Evolutionary conservation across 2,113 vertebrate species (phyloP), one percentile per base, ranked within the genome.

Genomic region (Melanotaenia duboulayi): DNA sequence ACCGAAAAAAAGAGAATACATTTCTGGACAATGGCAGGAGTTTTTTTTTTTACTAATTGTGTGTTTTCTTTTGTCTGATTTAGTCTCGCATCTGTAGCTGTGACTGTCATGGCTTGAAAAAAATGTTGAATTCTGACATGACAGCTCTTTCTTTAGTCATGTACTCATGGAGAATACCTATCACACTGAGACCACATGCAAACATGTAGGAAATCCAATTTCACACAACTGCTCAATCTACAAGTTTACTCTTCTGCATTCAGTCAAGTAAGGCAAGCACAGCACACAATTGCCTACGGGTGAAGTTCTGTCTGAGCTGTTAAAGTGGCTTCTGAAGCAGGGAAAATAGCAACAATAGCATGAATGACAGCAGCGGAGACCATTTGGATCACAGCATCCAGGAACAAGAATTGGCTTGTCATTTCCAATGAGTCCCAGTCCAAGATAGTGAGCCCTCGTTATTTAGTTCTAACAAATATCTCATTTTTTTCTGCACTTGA

Each of bases 401-500:
- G 49, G 46, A n/a, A 66, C 37, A 67, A 75, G 52, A 80, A 71
- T 78, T 42, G 51, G 40, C 61, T 71, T 83, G 69, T 84, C 78
- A 70, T 51, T 50, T 63, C 37, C 49, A 51, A 37, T 49, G 46
- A 68, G 54, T 67, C 56, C 17, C 35, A 64, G 39, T 23, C 40
- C n/a, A 48, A 69, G 37, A 71, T 39, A 71, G 24, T 32, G 9
- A 72, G 73, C 59, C 13, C 50, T 68, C 28, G 65, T 51, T 51
- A 71, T 19, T 61, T 48, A 23, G 57, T 6, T 60, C 44, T 35
- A 14, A n/a, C 63, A 74, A 71, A 51, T 22, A 16, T 50, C 50
- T 61, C n/a, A n/a, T 35, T 32, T 51, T n/a, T 65, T 66, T 74
- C 20, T 14, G 48, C 67, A 48, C 62, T 62, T 60, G 16, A 64